These are phyloP conservation scores for Allacma fusca DNA, from an alignment of 2,888 invertebrate species.

Conservation along the genomic window DNA sequence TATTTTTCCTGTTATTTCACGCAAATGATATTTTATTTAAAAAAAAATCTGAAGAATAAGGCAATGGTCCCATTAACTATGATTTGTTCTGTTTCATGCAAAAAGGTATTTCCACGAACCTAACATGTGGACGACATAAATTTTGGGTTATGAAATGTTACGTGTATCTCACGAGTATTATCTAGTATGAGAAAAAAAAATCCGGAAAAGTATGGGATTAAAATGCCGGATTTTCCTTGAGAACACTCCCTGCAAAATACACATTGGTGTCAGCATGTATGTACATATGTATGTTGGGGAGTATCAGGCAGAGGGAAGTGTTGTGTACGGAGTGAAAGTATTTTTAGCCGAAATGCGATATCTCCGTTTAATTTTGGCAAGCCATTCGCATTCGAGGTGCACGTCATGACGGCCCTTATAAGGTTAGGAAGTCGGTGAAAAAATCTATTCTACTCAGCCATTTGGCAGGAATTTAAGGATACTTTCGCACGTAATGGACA, in stretches of 20 bases:
- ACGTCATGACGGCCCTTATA: constrained; percentile 60
- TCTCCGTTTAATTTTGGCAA: constrained; percentile 61
- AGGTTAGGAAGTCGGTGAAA: constrained; percentile 51
- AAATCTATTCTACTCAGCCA: constrained; percentile 23
- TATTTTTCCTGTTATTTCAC: no score
- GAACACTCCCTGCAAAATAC: background rate
- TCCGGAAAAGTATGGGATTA: background rate
- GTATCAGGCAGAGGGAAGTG: background rate
- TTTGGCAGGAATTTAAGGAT: background rate
- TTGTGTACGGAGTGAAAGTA: constrained; percentile 45
- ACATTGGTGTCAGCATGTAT: constrained; percentile 18
- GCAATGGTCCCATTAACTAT: no score
- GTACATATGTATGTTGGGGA: constrained; percentile 18
- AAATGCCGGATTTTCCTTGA: constrained; percentile 8
- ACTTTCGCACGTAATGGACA: background rate
- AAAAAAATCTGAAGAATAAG: no score
- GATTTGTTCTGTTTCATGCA: no score
- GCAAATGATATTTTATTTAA: no score
- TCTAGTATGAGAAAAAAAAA: background rate
- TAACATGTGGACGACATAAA: no score
- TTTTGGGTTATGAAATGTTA: no score
- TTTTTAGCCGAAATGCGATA: constrained; percentile 60
- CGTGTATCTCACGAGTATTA: no score
- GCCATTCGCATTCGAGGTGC: constrained; percentile 48
- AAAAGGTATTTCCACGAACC: no score